Evolutionary conservation across 2,888 invertebrate genomes (phyloP).

Genomic region (Nomada lathburiana): DNA sequence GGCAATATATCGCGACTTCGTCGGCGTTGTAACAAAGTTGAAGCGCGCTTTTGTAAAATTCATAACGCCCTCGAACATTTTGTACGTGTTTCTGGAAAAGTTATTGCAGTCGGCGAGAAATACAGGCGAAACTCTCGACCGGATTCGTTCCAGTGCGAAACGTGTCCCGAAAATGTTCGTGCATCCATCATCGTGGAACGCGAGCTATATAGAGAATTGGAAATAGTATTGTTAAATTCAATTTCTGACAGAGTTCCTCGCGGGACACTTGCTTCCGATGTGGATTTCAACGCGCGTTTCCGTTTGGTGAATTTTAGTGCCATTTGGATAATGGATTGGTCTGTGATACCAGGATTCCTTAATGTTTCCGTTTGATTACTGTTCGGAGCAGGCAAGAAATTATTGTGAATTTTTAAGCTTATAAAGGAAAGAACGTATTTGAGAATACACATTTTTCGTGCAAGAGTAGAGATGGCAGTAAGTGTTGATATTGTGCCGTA

Average conservation of each 20-base stretch:
- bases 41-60: constrained; percentile 53
- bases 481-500: too few species aligned
- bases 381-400: too few species aligned
- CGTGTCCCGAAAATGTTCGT: constrained; percentile 15
- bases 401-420: too few species aligned
- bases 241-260: constrained; percentile 2
- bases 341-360: too few species aligned
- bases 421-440: too few species aligned
- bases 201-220: constrained; percentile 17
- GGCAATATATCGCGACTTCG: constrained; percentile 21
- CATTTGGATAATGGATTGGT: too few species aligned
- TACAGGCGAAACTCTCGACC: constrained; percentile 31
- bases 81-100: constrained; percentile 47
- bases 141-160: constrained; percentile 12
- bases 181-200: constrained; percentile 34
- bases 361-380: too few species aligned
- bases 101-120: constrained; percentile 33
- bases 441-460: too few species aligned
- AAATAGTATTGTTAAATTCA: constrained; percentile 48
- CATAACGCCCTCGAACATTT: constrained; percentile 40
- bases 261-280: neutral
- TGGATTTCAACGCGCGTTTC: neutral
- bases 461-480: too few species aligned
- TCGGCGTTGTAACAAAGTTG: constrained; percentile 24
- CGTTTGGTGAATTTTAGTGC: too few species aligned